Conservation (phyloP, 2,113 vertebrate species). For the Gasterosteus nipponicus region DNA sequence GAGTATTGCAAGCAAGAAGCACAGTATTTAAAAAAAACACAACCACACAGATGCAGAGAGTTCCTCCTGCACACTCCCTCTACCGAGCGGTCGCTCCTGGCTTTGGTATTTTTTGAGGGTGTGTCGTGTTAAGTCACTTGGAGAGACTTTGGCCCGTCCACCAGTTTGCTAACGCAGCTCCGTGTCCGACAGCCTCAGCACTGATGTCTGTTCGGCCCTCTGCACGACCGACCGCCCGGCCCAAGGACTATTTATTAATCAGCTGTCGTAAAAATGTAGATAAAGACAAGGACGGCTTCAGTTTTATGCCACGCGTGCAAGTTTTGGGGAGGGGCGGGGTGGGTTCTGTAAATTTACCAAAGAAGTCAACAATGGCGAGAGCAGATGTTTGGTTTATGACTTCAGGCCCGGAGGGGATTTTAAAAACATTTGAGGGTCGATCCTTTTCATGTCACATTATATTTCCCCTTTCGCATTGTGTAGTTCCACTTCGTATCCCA, state of each 20-base stretch:
- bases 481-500: constrained; percentile 12
- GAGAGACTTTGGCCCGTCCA: constrained; percentile 29
- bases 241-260: constrained; percentile 18
- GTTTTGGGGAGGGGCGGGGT: background rate
- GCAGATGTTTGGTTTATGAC: constrained; percentile 10
- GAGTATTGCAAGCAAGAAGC: background rate
- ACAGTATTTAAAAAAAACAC: constrained; percentile 10
- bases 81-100: constrained; percentile 41
- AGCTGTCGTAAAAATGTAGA: constrained; percentile 1
- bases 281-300: background rate
- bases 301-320: constrained; percentile 4
- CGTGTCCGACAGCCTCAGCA: constrained; percentile 49
- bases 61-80: constrained; percentile 6
- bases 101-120: constrained; percentile 49
- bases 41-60: constrained; percentile 13
- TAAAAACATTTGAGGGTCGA: background rate
- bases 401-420: background rate
- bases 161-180: constrained; percentile 60
- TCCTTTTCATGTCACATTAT: background rate
- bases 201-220: constrained; percentile 35
- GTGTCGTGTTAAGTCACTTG: constrained; percentile 53
- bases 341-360: constrained; percentile 5
- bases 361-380: background rate
- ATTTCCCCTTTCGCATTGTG: background rate
- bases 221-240: constrained; percentile 32